phyloP scores from a whole-genome alignment of 2,113 vertebrate genomes.

The Drymodes brunneopygia region DNA sequence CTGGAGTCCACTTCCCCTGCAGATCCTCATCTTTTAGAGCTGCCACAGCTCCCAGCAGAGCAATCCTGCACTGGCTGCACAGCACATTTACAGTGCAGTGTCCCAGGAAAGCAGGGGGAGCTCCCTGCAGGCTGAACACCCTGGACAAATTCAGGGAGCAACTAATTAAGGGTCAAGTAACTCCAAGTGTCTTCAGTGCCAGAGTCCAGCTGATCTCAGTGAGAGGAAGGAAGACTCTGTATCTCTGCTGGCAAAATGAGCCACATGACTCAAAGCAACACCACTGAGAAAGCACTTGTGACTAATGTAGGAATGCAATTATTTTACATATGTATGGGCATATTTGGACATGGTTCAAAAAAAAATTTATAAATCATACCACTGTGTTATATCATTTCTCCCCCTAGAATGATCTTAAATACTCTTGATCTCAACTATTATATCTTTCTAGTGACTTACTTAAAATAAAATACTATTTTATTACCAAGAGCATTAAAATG shows the following conservation, averaged over 20 bases:
- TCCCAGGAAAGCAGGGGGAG: neutral
- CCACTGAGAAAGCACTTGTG: neutral
- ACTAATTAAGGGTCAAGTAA: neutral
- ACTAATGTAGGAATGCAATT: neutral
- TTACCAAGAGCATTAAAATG: slow-evolving; percentile 24
- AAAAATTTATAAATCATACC: neutral
- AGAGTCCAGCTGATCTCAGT: neutral
- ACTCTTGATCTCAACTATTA: neutral
- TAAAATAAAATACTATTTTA: slow-evolving; percentile 25
- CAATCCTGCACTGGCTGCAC: rapidly evolving
- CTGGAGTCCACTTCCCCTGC: neutral
- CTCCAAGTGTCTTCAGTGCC: neutral
- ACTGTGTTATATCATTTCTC: neutral
- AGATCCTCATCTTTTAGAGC: neutral
- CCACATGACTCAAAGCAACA: neutral
- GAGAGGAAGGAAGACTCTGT: neutral
- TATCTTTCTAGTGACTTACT: neutral
- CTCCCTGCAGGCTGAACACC: neutral
- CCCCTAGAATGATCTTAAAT: neutral
- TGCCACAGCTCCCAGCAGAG: neutral
- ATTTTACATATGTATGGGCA: neutral
- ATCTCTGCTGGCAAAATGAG: neutral
- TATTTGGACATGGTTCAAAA: neutral
- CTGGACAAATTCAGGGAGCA: neutral
- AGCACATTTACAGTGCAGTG: no score